Evolutionary conservation across 2,888 invertebrate species (phyloP).

Genomic region (Thereva nobilitata): DNA sequence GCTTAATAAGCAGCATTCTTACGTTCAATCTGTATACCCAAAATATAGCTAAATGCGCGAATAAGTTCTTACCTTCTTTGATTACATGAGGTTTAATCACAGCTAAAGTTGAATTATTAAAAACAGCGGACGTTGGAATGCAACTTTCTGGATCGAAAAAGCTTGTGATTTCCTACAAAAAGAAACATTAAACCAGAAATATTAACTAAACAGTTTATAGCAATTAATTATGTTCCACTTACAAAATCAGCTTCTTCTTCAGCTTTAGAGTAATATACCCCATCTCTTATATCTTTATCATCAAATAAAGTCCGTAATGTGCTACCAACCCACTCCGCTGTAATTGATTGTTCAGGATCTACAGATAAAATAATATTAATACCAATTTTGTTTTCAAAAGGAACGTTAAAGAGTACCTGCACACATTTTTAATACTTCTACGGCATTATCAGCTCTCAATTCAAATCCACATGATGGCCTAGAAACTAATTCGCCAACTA

Average conservation of each 20-base stretch:
- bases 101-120: conserved; percentile 75
- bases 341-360: conserved; percentile 66
- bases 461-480: conserved; percentile 54
- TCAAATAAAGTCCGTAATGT: conserved; percentile 72
- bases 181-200: too few species aligned
- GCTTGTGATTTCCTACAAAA: conserved; percentile 61
- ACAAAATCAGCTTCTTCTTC: conserved; percentile 63
- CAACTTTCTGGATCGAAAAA: conserved; percentile 66
- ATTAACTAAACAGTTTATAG: neutral
- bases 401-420: conserved; percentile 15
- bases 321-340: conserved; percentile 61
- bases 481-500: conserved; percentile 50
- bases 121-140: conserved; percentile 61
- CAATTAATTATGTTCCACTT: conserved; percentile 43
- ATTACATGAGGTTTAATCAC: conserved; percentile 90
- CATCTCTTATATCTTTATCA: conserved; percentile 68
- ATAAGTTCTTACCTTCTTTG: conserved; percentile 64
- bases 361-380: conserved; percentile 45
- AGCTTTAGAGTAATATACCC: conserved; percentile 68
- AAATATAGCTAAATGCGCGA: neutral
- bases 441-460: conserved; percentile 53
- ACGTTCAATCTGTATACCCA: too few species aligned
- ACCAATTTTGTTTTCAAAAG: conserved; percentile 49
- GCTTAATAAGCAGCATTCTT: too few species aligned
- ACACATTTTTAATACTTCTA: conserved; percentile 49